Conservation (phyloP, 2,888 invertebrate species). For the Torymus auratus region DNA sequence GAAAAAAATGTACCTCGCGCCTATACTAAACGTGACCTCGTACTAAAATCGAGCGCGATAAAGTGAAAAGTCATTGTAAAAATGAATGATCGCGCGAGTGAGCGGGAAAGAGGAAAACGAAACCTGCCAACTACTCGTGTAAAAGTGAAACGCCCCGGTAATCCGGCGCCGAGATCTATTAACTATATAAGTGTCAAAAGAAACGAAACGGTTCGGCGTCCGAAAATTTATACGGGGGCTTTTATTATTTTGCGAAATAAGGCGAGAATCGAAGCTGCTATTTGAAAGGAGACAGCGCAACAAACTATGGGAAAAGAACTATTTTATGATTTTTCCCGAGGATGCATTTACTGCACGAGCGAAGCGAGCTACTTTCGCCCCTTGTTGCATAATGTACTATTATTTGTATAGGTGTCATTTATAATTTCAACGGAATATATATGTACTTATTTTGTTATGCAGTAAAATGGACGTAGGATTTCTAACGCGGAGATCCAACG, state of each 20-base stretch:
- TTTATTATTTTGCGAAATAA: slow-evolving; percentile 26
- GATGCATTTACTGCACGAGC: no score
- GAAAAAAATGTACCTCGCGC: not conserved
- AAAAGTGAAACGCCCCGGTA: slow-evolving; percentile 27
- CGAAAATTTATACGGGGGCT: slow-evolving; percentile 3
- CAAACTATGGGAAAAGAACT: not conserved
- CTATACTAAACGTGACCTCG: slow-evolving; percentile 17
- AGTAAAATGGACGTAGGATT: no score
- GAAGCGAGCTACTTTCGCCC: no score
- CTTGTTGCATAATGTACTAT: no score
- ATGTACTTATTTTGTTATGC: no score
- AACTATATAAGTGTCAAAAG: slow-evolving; percentile 42
- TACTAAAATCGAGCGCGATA: slow-evolving; percentile 21
- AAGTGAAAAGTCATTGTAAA: slow-evolving; percentile 44
- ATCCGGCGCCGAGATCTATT: slow-evolving; percentile 29
- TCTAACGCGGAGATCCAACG: no score
- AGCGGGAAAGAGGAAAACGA: not conserved
- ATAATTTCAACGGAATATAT: no score
- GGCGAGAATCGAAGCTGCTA: not conserved
- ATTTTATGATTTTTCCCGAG: slow-evolving; percentile 18
- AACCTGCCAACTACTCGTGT: not conserved
- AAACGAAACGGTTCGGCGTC: not conserved
- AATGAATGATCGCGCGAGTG: slow-evolving; percentile 10
- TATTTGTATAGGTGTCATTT: no score
- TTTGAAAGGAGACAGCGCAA: not conserved